Evolutionary conservation across 2,888 invertebrate species (phyloP).

Genomic region (Caenorhabditis sp.): DNA sequence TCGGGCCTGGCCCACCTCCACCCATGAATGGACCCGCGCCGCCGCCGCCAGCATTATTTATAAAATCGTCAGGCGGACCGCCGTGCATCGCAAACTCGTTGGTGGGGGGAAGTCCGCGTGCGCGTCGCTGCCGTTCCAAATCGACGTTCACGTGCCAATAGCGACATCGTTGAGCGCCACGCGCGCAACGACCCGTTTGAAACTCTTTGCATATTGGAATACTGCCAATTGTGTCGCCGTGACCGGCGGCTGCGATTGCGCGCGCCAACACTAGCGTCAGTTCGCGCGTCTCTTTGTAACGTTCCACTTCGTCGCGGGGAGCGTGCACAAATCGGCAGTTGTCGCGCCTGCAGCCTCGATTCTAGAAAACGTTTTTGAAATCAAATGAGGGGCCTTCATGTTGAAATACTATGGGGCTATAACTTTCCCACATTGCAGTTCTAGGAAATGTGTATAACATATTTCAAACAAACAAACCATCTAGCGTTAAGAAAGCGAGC

Average conservation of each 20-base stretch:
- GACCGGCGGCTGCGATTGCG: constrained; percentile 71
- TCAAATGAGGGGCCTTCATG: too few relatives aligned
- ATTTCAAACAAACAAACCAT: too few relatives aligned
- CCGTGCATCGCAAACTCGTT: constrained; percentile 15
- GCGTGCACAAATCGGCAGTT: constrained; percentile 77
- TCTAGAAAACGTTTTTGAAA: constrained; percentile 71
- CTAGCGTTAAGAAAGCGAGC: too few relatives aligned
- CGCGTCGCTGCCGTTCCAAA: constrained; percentile 69
- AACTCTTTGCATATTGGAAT: constrained; percentile 70
- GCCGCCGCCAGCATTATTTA: background rate
- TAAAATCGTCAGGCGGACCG: constrained; percentile 3
- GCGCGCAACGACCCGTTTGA: constrained; percentile 65
- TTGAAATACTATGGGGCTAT: too few relatives aligned
- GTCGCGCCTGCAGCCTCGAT: constrained; percentile 80
- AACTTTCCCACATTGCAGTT: too few relatives aligned
- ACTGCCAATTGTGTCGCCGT: constrained; percentile 67
- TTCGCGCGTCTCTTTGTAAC: constrained; percentile 79
- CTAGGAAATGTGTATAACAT: too few relatives aligned
- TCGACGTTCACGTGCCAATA: constrained; percentile 69
- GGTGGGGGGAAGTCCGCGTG: constrained; percentile 73
- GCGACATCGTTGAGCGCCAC: constrained; percentile 66
- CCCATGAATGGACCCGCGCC: background rate
- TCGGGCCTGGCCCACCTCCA: constrained; percentile 6
- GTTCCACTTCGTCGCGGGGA: constrained; percentile 79
- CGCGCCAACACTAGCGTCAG: constrained; percentile 75